Percentiles rank a stretch among this genome's conserved stretches.
Evolutionary conservation across 2,113 vertebrate genomes (phyloP).

Genomic region (Trogon melanurus): DNA sequence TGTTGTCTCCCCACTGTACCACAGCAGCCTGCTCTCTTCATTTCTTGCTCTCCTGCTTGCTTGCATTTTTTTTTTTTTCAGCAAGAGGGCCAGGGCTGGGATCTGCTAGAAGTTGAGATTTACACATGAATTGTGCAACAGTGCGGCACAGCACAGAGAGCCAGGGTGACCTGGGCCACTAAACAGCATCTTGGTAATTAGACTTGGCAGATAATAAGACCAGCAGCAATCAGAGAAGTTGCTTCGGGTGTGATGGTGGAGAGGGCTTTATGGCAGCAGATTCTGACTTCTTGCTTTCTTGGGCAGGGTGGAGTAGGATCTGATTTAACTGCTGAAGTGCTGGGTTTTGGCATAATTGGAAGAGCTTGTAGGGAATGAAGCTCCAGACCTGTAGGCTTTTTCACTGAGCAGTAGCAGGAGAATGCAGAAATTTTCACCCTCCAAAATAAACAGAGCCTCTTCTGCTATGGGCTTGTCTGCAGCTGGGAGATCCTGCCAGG

Average conservation of each 20-base stretch:
- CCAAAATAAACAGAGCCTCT: neutral
- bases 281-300: neutral
- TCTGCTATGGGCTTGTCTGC: neutral
- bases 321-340: neutral
- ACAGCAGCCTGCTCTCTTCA: neutral
- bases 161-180: neutral
- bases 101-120: slow-evolving; percentile 40
- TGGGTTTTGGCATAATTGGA: neutral
- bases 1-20: slow-evolving; percentile 4
- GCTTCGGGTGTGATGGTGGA: neutral
- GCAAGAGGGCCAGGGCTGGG: neutral
- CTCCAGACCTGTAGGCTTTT: neutral
- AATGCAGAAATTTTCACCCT: neutral
- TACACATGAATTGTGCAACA: slow-evolving; percentile 45
- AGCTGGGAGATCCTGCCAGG: neutral
- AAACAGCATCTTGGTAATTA: neutral
- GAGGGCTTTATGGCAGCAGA: neutral
- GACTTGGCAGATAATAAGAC: neutral
- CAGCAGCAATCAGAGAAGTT: neutral
- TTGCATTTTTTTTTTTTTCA: neutral
- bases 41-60: neutral
- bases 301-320: fast-evolving
- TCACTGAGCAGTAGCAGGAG: neutral
- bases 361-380: neutral
- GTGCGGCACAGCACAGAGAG: neutral